Base-by-base conservation (phyloP, 2,888 invertebrate species). In the Netelia melanura region DNA sequence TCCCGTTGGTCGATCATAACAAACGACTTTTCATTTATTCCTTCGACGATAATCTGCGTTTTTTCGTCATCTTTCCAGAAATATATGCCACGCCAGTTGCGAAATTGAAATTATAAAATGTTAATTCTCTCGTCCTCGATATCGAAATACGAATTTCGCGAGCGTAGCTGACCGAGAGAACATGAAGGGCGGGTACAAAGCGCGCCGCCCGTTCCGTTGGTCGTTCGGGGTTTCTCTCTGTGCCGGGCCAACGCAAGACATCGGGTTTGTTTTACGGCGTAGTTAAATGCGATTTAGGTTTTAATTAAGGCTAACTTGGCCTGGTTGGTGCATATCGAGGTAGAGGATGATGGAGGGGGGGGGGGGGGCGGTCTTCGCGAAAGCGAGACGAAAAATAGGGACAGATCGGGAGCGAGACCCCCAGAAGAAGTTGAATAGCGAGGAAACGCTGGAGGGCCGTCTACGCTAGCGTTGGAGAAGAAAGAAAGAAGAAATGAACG, bases 211-310 rank as follows among this genome's bases (percentile, higher is more conserved):
- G 86, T 87, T 85, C 77, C 86, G 86, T 87, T 38, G 11, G 14
- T 64, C 38, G n/a, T 17, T 30, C 30, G 10, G 11, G 62, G 10
- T 25, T 52, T 52, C 52, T 58, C 67, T 61, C 74, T 30, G 30
- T 30, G 30, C 30, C 30, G 30, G 3, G 30, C 30, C 88, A 87
- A 87, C 88, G 89, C 89, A 87, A 89, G 90, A 89, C 90, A 90
- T 91, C 89, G 87, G 90, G 88, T 89, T 90, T 91, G 90, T 91
- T 92, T 92, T 91, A 91, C 89, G 89, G 88, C 87, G 89, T 88
- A 89, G 89, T 91, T 91, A 91, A 92, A 90, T 90, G 89, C 90
- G 89, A 92, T 91, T 91, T 90, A 90, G 89, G 88, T 91, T 92
- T 92, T 92, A 92, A 91, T 91, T 91, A 91, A 90, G 91, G 86